Conservation (phyloP, 2,113 vertebrate genomes). For the Spilogale gracilis region DNA sequence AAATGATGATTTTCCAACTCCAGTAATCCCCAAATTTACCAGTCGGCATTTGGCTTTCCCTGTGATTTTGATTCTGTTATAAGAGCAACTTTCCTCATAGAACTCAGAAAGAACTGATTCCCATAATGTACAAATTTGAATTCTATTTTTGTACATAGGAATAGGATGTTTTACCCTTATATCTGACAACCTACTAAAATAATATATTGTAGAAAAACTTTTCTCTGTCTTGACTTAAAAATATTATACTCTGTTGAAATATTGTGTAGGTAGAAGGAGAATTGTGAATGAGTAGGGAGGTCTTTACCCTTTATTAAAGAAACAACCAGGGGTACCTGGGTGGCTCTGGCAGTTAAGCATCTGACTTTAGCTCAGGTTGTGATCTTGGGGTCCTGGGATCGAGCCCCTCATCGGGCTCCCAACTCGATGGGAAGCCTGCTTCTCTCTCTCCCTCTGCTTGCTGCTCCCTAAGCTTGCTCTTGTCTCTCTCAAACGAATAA, state of each 20-base stretch:
- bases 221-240: conserved; percentile 35
- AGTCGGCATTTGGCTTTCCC: conserved; percentile 23
- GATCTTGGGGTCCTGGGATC: neutral
- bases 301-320: conserved; percentile 28
- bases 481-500: too few relatives aligned
- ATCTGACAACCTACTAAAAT: conserved; percentile 58
- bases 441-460: too few relatives aligned
- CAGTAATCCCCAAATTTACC: neutral
- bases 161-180: conserved; percentile 41
- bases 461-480: too few relatives aligned
- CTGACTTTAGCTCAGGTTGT: neutral
- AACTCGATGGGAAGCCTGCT: neutral
- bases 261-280: neutral
- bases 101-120: conserved; percentile 44
- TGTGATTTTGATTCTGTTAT: conserved; percentile 54
- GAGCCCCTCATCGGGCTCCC: neutral
- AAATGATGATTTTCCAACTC: conserved; percentile 1
- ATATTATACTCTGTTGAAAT: neutral
- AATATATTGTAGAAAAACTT: conserved; percentile 35
- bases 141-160: conserved; percentile 38
- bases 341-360: neutral
- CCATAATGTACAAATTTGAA: conserved; percentile 42
- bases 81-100: conserved; percentile 33
- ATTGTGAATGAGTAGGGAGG: neutral
- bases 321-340: neutral